A percentile compares a stretch with the other conserved stretches of the same genome.
phyloP scores from a whole-genome alignment of 2,888 invertebrate genomes.

The Camponotus fellah region DNA sequence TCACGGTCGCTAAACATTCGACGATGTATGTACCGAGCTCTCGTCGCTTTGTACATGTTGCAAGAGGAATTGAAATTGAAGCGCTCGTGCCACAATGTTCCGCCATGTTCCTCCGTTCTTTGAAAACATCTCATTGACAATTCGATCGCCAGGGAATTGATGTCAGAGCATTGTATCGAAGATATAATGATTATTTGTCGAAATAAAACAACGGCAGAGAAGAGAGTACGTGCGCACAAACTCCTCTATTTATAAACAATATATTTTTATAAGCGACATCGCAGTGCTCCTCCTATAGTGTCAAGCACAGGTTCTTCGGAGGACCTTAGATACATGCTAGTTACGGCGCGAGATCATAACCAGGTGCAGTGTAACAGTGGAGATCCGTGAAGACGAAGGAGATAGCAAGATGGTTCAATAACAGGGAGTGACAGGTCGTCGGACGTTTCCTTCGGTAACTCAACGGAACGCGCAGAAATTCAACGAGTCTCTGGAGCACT shows the following conservation, averaged over 20 bases:
- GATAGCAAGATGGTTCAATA: constrained; percentile 14
- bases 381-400: not conserved
- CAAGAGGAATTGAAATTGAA: constrained; percentile 50
- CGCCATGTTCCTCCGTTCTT: constrained; percentile 32
- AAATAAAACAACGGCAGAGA: not conserved
- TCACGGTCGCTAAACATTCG: constrained; percentile 45
- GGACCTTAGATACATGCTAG: constrained; percentile 12
- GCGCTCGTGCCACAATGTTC: constrained; percentile 32
- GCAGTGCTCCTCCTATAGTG: not conserved
- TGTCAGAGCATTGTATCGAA: constrained; percentile 7
- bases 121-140: constrained; percentile 54
- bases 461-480: constrained; percentile 61
- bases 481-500: constrained; percentile 62
- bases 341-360: constrained; percentile 29
- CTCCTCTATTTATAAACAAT: not conserved
- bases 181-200: constrained; percentile 34
- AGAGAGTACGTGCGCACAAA: not conserved
- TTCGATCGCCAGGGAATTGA: constrained; percentile 42
- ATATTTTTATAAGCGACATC: not conserved
- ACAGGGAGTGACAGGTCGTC: constrained; percentile 49
- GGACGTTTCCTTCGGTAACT: constrained; percentile 51
- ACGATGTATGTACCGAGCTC: constrained; percentile 25
- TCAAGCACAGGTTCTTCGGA: not conserved
- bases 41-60: constrained; percentile 31
- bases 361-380: not conserved